Conservation (phyloP, 1,140 invertebrate species). For the Pogonomyrmex barbatus region DNA sequence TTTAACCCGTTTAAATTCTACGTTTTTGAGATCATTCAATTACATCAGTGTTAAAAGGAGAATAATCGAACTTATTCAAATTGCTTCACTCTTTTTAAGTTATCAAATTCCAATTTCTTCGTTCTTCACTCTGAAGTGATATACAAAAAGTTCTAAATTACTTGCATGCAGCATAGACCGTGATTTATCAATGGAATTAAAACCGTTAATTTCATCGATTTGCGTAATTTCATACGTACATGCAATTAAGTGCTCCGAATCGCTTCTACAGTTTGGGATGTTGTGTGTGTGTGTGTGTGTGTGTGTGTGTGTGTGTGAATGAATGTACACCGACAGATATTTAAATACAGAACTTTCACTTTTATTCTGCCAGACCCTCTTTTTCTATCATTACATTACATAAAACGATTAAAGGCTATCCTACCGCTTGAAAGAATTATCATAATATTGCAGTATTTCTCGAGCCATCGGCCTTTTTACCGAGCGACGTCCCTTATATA, state of each 20-base stretch:
- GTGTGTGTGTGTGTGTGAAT: conserved; percentile 44
- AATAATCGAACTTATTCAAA: conserved; percentile 45
- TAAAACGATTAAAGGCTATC: conserved; percentile 87
- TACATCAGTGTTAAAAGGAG: neutral
- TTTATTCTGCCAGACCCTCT: conserved; percentile 86
- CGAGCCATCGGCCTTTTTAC: conserved; percentile 83
- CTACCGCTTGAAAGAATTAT: conserved; percentile 86
- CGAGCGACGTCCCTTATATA: conserved; percentile 85
- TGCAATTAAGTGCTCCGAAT: conserved; percentile 42
- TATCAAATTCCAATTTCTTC: neutral
- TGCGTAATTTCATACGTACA: neutral
- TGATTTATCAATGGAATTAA: conserved; percentile 28
- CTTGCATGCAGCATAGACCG: neutral
- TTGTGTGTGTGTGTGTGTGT: neutral
- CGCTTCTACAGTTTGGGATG: neutral
- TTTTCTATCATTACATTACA: conserved; percentile 86
- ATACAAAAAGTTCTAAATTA: conserved; percentile 11
- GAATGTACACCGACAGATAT: conserved; percentile 65
- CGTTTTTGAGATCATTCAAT: conserved; percentile 25
- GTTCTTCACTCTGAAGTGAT: neutral
- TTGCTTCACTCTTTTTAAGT: neutral
- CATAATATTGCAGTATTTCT: conserved; percentile 87
- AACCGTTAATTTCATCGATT: neutral
- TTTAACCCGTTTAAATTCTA: conserved; percentile 32
- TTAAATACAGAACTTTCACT: conserved; percentile 86